Evolutionary conservation across 2,113 vertebrate species (phyloP).

Genomic region (Baryphthengus martii): DNA sequence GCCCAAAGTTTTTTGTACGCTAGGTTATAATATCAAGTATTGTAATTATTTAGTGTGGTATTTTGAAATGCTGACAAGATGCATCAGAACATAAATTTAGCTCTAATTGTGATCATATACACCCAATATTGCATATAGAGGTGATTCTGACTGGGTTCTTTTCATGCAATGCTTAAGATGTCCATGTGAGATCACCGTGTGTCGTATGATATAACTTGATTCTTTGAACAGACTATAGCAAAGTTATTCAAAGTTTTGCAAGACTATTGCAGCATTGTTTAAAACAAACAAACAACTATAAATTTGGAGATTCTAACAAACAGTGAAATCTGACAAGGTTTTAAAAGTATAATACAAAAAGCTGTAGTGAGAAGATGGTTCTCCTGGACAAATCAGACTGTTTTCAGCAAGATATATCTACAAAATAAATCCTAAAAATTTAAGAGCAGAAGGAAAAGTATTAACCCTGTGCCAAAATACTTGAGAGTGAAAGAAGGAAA

Average conservation of each 20-base stretch:
- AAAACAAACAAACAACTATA: not conserved
- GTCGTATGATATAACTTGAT: not conserved
- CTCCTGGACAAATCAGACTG: not conserved
- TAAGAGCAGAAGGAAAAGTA: not conserved
- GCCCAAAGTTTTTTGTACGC: not conserved
- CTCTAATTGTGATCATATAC: not conserved
- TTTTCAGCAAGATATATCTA: not conserved
- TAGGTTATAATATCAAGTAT: not conserved
- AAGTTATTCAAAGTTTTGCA: not conserved
- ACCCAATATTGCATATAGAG: not conserved
- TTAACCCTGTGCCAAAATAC: not conserved
- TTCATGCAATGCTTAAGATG: not conserved
- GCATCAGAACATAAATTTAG: not conserved
- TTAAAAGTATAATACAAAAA: not conserved
- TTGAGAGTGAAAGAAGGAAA: not conserved
- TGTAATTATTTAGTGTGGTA: not conserved
- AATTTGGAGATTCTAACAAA: not conserved
- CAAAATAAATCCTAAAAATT: not conserved
- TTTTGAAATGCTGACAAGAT: not conserved
- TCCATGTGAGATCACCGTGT: not conserved
- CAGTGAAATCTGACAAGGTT: not conserved
- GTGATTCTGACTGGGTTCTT: not conserved
- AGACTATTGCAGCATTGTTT: not conserved
- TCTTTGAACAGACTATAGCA: not conserved
- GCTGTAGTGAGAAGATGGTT: not conserved